A percentile compares a stretch with the other conserved stretches of the same genome.
These are phyloP conservation scores for Exephanes ischioxanthus DNA, from an alignment of 2,888 invertebrate genomes.

Conservation along the genomic window DNA sequence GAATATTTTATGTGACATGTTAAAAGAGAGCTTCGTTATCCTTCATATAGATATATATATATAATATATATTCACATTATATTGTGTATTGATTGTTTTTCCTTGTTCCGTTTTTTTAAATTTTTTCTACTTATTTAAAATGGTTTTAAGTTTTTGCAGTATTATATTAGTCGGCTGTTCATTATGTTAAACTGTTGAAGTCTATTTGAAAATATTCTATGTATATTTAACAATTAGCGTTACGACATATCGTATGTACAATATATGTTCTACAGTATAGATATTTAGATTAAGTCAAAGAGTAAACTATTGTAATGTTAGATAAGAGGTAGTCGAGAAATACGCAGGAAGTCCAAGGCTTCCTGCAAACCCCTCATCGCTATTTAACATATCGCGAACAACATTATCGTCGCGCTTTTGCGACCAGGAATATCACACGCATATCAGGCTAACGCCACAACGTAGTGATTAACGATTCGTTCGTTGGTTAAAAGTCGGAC, in stretches of 20 bases:
- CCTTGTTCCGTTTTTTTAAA: neutral
- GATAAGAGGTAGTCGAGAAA: slow-evolving; percentile 3
- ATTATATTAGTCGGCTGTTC: slow-evolving; percentile 49
- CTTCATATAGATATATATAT: slow-evolving; percentile 29
- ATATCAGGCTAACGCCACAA: slow-evolving; percentile 79
- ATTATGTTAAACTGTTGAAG: slow-evolving; percentile 58
- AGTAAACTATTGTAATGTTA: slow-evolving; percentile 32
- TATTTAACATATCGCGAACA: slow-evolving; percentile 33
- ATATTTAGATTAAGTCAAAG: slow-evolving; percentile 4
- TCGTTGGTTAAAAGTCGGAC: slow-evolving; percentile 18
- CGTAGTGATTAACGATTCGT: slow-evolving; percentile 41
- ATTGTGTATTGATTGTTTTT: slow-evolving; percentile 39
- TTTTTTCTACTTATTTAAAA: neutral
- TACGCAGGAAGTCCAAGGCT: neutral
- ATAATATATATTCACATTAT: slow-evolving; percentile 26
- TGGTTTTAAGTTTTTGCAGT: slow-evolving; percentile 50
- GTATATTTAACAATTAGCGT: slow-evolving; percentile 42
- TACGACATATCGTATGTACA: slow-evolving; percentile 44
- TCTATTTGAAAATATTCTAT: slow-evolving; percentile 63
- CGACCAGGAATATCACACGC: slow-evolving; percentile 82
- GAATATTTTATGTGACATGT: slow-evolving; percentile 60
- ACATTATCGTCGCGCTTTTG: slow-evolving; percentile 78
- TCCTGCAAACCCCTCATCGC: neutral
- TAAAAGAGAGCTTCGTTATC: slow-evolving; percentile 55
- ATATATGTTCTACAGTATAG: slow-evolving; percentile 43